phyloP scores from a whole-genome alignment of 2,113 vertebrate genomes.

The Seriola dumerili region DNA sequence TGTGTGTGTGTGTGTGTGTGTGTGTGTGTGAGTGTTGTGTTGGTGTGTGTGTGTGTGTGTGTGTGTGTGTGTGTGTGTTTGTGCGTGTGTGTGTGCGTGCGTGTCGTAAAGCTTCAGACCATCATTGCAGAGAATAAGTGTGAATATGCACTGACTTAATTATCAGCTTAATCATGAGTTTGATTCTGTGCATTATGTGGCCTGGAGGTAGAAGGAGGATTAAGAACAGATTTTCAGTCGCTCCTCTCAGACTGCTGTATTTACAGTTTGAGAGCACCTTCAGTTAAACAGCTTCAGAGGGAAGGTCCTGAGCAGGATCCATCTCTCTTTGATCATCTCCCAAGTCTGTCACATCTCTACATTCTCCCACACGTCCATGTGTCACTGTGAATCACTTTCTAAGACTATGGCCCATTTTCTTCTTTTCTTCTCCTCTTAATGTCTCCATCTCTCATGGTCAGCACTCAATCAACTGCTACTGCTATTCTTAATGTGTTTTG shows the following conservation, averaged over 20 bases:
- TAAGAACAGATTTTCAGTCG: constrained; percentile 75
- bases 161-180: constrained; percentile 56
- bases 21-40: no score
- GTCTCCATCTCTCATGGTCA: constrained; percentile 9
- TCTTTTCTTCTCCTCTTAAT: background rate
- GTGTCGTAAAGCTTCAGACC: constrained; percentile 48
- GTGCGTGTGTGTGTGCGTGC: constrained; percentile 9
- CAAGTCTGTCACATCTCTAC: background rate
- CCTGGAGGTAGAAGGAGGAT: constrained; percentile 77
- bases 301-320: constrained; percentile 5
- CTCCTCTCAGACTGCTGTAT: constrained; percentile 51
- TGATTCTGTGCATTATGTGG: constrained; percentile 74
- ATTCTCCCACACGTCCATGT: background rate
- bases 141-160: constrained; percentile 62
- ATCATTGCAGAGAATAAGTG: constrained; percentile 51
- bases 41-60: no score
- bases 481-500: constrained; percentile 36
- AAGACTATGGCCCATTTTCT: background rate
- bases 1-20: background rate
- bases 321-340: constrained; percentile 45
- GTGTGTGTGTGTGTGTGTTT: constrained; percentile 7
- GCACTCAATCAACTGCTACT: constrained; percentile 16
- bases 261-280: constrained; percentile 58
- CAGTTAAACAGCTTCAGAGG: constrained; percentile 53
- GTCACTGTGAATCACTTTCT: background rate